Conservation (phyloP, 1,140 invertebrate genomes). For the Nautilus pompilius region DNA sequence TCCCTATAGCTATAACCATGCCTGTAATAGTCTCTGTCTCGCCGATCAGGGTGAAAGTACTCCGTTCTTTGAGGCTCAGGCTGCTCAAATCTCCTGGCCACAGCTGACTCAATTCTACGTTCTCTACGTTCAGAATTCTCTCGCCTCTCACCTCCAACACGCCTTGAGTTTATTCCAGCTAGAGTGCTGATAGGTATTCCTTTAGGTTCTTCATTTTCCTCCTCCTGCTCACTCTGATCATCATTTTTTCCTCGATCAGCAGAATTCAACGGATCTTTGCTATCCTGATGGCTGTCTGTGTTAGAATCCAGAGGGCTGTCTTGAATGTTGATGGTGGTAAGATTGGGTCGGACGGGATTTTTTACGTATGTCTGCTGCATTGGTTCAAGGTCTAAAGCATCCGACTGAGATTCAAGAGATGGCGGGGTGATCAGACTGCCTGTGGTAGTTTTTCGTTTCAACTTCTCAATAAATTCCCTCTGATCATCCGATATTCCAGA, state of each 20-base stretch:
- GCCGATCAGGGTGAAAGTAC: background rate
- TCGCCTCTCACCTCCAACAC: background rate
- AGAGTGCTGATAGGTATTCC: background rate
- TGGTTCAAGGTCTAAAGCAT: constrained; percentile 1
- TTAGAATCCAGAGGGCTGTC: background rate
- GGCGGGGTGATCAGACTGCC: background rate
- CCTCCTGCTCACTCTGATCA: background rate
- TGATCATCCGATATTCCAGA: constrained; percentile 18
- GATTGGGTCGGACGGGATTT: constrained; percentile 24
- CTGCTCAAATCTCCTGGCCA: background rate
- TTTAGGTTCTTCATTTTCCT: background rate
- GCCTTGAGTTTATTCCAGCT: background rate
- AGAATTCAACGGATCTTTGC: background rate
- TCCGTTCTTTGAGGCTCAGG: background rate
- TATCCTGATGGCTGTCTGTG: background rate
- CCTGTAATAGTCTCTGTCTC: background rate
- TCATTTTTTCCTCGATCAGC: background rate
- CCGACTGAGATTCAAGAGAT: background rate
- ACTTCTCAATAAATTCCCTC: constrained; percentile 34
- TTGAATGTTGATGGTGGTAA: constrained; percentile 21
- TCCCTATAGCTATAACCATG: background rate
- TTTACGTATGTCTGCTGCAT: constrained; percentile 10
- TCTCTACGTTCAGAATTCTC: background rate
- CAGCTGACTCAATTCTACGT: background rate
- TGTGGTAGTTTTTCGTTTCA: constrained; percentile 35